Evolutionary conservation across 2,888 invertebrate genomes (phyloP).

Genomic region (Yponomeuta cagnagella): DNA sequence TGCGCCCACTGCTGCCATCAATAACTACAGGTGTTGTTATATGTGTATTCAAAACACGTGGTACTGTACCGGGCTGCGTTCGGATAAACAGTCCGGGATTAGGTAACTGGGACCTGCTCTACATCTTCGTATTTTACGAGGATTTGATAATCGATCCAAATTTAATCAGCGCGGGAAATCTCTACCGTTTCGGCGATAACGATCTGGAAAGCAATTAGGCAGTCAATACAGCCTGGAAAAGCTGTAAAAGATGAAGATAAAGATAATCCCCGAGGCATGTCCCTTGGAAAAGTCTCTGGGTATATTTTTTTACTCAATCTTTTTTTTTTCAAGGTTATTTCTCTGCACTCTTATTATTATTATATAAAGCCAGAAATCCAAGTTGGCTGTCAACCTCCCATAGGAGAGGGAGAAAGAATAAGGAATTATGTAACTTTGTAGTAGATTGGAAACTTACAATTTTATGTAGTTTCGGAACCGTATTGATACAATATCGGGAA

Average conservation of each 20-base stretch:
- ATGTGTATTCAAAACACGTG: constrained; percentile 48
- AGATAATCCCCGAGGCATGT: background rate
- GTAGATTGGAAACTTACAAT: too few relatives aligned
- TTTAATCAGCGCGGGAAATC: constrained; percentile 2
- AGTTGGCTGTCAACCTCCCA: too few relatives aligned
- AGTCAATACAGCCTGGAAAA: background rate
- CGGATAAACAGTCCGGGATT: constrained; percentile 8
- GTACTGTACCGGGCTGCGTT: constrained; percentile 24
- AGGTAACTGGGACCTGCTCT: constrained; percentile 5
- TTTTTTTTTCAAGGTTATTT: background rate
- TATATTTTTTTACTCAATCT: background rate
- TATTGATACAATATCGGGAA: too few relatives aligned
- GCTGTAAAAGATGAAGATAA: background rate
- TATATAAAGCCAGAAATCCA: too few relatives aligned
- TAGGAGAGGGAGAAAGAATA: too few relatives aligned
- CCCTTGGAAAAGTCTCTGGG: background rate
- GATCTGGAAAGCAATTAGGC: background rate
- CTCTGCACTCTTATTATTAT: too few relatives aligned
- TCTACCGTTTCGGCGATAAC: background rate
- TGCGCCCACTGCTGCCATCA: constrained; percentile 68
- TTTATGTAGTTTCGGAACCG: too few relatives aligned
- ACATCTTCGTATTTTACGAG: background rate
- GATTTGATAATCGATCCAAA: background rate
- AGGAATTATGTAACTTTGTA: too few relatives aligned
- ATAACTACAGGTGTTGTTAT: constrained; percentile 42